Base-by-base conservation (phyloP, 1,140 invertebrate genomes). In the Drosophila cardini region DNA sequence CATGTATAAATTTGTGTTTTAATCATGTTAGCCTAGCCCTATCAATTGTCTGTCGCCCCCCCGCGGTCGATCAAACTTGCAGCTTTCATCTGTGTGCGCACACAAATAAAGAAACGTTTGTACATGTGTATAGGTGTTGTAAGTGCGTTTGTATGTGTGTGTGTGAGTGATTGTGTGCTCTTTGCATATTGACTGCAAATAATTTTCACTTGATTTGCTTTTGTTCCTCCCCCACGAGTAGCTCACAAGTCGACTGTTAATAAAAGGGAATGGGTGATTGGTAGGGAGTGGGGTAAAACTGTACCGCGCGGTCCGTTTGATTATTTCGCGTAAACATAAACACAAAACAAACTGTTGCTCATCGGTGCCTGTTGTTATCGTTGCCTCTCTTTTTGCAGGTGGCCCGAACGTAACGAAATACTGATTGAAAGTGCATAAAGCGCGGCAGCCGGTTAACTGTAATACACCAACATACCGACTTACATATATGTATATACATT, bases 311-410 rank as follows among this genome's bases (percentile, higher is more conserved):
- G 64, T 63, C 58, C 65, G 83, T 87, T 83, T 87, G 83, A 79
- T 77, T 77, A 76, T 87, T 89, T 89, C 84, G 83, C 83, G 83
- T 80, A 89, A 87, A 86, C 80, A 86, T 86, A 87, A 86, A 86
- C 82, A 86, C 72, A 71, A 87, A 87, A 87, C 83, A 87, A 87
- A 87, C 83, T 87, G 83, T 87, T 87, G 83, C 83, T 87, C 76
- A 65, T 69, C 53, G 45, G 68, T 53, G 53, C n/a, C n/a, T 63
- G 64, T 61, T 86, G 68, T 86, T 86, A 81, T 87, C 68, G 78
- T 60, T 71, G 62, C 57, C 68, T 80, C 64, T 80, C 73, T 77
- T 64, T 68, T 78, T 76, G 72, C 80, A 84, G 80, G 80, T 84
- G 80, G 62, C 55, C 63, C 48, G 21, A 62, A 70, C 70, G 65